Base-by-base conservation (phyloP, 2,797 vertebrate species). In the Lacerta viridis region DNA sequence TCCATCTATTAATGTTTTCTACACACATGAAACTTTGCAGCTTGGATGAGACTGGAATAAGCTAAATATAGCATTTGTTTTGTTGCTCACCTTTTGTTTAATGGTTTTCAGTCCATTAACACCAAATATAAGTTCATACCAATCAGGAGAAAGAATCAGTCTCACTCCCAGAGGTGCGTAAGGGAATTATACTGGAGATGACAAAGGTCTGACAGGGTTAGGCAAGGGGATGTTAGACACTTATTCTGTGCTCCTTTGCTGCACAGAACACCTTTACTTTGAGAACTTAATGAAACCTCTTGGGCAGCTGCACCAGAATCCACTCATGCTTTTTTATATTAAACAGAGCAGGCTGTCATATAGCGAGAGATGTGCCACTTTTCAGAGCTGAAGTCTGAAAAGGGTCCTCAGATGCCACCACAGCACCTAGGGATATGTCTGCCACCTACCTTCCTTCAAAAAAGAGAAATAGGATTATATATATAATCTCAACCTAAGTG, bases 101-200 rank as follows among this genome's bases (percentile, higher is more conserved):
- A 27, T 83, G 27, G 27, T n/a, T 68, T n/a, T 68, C 25, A 78
- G 25, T 83, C 17, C 43, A 71, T 61, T 68, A 86, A 25, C 23
- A 69, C 11, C 6, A 25, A 86, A 5, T 8, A 36, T 68, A 50
- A 86, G 7, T 55, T 29, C 23, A 13, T 71, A 33, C 8, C 46
- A 80, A 27, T 10, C 6, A 20, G 90, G 15, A 88, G 85, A 91
- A 90, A n/a, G 36, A 39, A 87, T 89, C 72, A 74, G 39, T 64
- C 17, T 39, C n/a, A 64, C n/a, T 76, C 41, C 50, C 43, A 69
- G 46, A 55, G 64, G 64, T 39, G 11, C 76, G 55, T 41, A 29
- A 69, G 25, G n/a, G 68, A 61, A 71, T n/a, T 78, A 85, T 9
- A 80, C 10, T 55, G n/a, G 85, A 75, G 41, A 75, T 27, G 59